Conservation (phyloP, 2,888 invertebrate genomes). For the Agrotis ipsilon region DNA sequence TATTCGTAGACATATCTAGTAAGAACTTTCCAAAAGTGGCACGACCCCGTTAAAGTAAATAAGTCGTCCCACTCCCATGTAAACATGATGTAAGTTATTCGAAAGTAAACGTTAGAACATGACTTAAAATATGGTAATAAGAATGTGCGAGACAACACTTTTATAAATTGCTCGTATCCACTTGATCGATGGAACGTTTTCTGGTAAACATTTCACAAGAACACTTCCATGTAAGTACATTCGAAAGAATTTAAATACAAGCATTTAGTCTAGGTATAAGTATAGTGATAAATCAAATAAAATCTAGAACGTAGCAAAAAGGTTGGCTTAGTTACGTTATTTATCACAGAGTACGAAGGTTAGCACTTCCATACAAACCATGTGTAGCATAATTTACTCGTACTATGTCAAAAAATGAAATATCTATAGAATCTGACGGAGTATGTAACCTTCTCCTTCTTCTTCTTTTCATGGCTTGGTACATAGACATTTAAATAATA, state of each 20-base stretch:
- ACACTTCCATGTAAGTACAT: slow-evolving; percentile 1
- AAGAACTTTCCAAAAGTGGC: slow-evolving; percentile 76
- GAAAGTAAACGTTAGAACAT: slow-evolving; percentile 59
- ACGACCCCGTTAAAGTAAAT: slow-evolving; percentile 76
- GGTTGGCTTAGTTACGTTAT: slow-evolving; percentile 2
- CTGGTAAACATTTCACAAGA: slow-evolving; percentile 34
- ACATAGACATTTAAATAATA: too few species aligned
- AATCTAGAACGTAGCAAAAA: not conserved
- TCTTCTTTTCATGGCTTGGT: too few species aligned
- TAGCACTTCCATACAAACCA: not conserved
- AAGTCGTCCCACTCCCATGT: slow-evolving; percentile 58
- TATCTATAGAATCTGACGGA: too few species aligned
- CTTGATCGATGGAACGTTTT: slow-evolving; percentile 25
- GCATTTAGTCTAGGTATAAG: not conserved
- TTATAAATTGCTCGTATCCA: slow-evolving; percentile 41
- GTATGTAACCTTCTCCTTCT: too few species aligned
- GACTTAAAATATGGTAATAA: slow-evolving; percentile 49
- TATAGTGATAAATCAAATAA: too few species aligned
- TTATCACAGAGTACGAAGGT: not conserved
- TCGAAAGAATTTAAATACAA: not conserved
- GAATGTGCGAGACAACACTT: slow-evolving; percentile 28
- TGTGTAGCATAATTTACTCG: not conserved
- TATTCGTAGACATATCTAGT: slow-evolving; percentile 66
- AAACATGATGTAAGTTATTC: slow-evolving; percentile 60
- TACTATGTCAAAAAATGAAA: not conserved